Base-by-base conservation (phyloP, 2,888 invertebrate species). In the Myathropa florea region DNA sequence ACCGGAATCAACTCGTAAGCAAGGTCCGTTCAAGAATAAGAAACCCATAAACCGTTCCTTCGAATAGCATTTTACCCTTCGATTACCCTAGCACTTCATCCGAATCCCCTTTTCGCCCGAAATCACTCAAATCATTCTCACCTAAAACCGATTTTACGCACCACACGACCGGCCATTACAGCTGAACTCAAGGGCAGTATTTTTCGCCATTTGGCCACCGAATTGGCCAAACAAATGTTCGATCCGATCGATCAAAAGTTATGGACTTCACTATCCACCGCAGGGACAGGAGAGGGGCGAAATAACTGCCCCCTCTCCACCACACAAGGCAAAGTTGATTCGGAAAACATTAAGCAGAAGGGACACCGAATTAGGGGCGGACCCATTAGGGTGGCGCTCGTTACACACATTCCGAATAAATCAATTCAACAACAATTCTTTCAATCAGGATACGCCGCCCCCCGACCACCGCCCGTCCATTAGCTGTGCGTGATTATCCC, bases 401-500 rank as follows among this genome's bases (percentile, higher is more conserved):
- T 14, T n/a, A 59, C 70, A 68, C 63, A 67, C 70, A 33, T 53
- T 53, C 30, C 18, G 18, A 46, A 76, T 71, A 82, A 82, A 82
- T 82, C 81, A 82, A 76, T 76, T 76, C 63, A n/a, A 75, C 64
- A 64, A 59, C 81, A 76, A 65, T 59, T 46, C 64, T 23, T 75
- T 82, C 81, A 76, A 59, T 76, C 70, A 59, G 55, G 59, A 28
- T 23, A 57, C 10, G 12, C 24, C 23, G 10, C 23, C 14, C 21
- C 23, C 4, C 23, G 10, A 4, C 21, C n/a, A 7, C 21, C 23
- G 61, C 24, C 30, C 14, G 18, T 10, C 67, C 61, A 53, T 72
- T 60, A 55, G 53, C 30, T 70, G 23, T 26, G 39, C 14, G 39
- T 2, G 68, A 67, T 67, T 55, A 24, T 36, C 9, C 64, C 18